These are phyloP conservation scores for Dexiosoma caninum DNA, from an alignment of 2,888 invertebrate species.

Conservation along the genomic window DNA sequence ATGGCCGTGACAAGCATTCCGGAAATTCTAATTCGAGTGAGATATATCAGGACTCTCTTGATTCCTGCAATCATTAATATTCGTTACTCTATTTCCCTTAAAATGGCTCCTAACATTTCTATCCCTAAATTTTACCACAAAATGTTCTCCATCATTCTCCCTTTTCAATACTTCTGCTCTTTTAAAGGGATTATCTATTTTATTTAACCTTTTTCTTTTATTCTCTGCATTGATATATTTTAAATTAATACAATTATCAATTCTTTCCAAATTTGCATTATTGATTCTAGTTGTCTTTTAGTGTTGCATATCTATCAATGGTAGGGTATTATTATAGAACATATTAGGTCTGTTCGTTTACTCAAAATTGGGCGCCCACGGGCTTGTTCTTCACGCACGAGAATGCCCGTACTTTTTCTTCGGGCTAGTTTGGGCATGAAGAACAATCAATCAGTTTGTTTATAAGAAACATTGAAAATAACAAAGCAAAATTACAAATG, in stretches of 20 bases:
- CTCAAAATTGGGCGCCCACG: too few species aligned
- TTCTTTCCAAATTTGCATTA: constrained; percentile 27
- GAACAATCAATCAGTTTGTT: too few species aligned
- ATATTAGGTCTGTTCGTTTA: too few species aligned
- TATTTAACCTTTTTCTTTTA: constrained; percentile 37
- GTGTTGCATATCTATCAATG: neutral
- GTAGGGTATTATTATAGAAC: constrained; percentile 19
- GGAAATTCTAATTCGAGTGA: neutral
- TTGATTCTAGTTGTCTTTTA: constrained; percentile 33
- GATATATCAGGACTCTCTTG: neutral
- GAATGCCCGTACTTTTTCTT: too few species aligned
- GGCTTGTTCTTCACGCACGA: too few species aligned
- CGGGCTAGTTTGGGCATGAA: too few species aligned
- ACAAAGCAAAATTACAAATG: too few species aligned
- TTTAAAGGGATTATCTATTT: constrained; percentile 43
- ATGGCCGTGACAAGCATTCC: neutral
- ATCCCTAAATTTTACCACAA: constrained; percentile 49
- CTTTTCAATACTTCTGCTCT: constrained; percentile 14
- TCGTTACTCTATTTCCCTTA: constrained; percentile 32
- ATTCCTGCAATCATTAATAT: constrained; percentile 24
- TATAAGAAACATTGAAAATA: too few species aligned
- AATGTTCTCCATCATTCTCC: constrained; percentile 42
- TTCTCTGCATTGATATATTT: constrained; percentile 46
- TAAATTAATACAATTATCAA: constrained; percentile 15
- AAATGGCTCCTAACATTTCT: constrained; percentile 32